Evolutionary conservation across 2,797 vertebrate species (phyloP).

Genomic region (Ibycter americanus): DNA sequence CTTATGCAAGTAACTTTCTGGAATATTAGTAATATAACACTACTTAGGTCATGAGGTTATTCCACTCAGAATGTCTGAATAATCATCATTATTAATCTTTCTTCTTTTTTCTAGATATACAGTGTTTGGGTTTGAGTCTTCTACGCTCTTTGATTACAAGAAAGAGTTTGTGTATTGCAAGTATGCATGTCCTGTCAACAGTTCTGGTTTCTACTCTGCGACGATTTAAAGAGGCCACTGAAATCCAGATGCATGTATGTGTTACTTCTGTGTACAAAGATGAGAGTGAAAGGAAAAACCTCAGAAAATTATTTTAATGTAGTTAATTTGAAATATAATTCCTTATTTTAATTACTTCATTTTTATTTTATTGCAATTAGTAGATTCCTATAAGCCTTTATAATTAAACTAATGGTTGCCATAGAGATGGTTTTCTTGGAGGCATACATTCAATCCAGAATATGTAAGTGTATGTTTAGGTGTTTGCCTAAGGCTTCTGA

Average conservation of each 20-base stretch:
- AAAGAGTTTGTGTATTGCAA: constrained; percentile 86
- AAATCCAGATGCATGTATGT: constrained; percentile 86
- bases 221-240: constrained; percentile 82
- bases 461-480: not conserved
- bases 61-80: not conserved
- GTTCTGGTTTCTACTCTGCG: constrained; percentile 84
- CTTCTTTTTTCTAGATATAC: constrained; percentile 84
- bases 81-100: not conserved
- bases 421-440: not conserved
- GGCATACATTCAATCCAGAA: not conserved
- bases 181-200: constrained; percentile 85
- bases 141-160: constrained; percentile 83
- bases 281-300: not conserved
- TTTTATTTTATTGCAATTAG: not conserved
- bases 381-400: not conserved
- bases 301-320: not conserved
- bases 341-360: not conserved
- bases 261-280: not conserved
- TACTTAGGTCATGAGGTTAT: not conserved
- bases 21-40: not conserved
- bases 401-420: not conserved
- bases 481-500: not conserved
- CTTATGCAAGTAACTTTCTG: not conserved
- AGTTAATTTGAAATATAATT: not conserved
- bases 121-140: constrained; percentile 89